These are phyloP conservation scores for Asarcornis scutulata DNA, from an alignment of 2,113 vertebrate species.

Conservation along the genomic window DNA sequence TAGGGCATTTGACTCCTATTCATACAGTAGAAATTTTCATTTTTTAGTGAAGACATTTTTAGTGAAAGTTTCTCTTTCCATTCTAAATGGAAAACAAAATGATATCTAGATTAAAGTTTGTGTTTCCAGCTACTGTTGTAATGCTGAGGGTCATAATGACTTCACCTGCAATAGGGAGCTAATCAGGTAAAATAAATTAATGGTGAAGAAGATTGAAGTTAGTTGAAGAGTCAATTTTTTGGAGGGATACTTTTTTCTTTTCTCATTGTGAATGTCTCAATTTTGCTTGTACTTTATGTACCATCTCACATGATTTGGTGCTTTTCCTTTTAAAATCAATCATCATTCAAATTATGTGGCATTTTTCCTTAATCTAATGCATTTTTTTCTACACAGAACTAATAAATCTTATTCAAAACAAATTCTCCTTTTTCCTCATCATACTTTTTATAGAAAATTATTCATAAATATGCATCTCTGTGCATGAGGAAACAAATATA, in stretches of 20 bases:
- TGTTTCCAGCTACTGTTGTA: neutral
- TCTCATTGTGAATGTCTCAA: neutral
- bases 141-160: neutral
- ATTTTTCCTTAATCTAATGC: neutral
- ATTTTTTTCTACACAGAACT: neutral
- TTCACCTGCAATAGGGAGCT: neutral
- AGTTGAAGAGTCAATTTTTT: neutral
- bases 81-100: neutral
- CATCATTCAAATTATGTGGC: neutral
- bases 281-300: neutral
- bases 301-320: neutral
- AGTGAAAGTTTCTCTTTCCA: neutral
- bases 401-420: neutral
- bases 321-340: conserved; percentile 26
- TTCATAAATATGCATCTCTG: neutral
- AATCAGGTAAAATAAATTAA: conserved; percentile 27
- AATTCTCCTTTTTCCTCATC: neutral
- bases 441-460: neutral
- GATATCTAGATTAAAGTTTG: neutral
- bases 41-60: neutral
- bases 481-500: conserved; percentile 6
- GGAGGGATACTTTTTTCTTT: neutral
- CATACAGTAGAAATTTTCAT: neutral
- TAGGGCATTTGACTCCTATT: neutral
- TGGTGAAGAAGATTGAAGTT: neutral